Evolutionary conservation across 1,140 invertebrate species (phyloP), one percentile per base, ranked within the genome.

Genomic region (Wasmannia auropunctata): DNA sequence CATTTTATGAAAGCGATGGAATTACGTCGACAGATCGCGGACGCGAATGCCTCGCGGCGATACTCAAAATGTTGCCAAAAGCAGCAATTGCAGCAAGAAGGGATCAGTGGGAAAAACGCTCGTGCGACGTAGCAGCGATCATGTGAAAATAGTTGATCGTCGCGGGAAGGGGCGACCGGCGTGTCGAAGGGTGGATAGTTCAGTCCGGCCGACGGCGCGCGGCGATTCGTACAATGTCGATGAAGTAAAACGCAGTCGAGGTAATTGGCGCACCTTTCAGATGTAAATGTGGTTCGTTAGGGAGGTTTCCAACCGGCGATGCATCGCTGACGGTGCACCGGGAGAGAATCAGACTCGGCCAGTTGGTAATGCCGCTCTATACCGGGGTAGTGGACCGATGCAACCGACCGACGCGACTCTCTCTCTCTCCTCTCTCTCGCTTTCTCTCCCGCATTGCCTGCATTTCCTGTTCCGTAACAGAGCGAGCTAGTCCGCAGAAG

Each of bases 201-300:
- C 16, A 58, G 70, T 56, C 60, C 51, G 37, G 22, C 40, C 37
- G 62, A 28, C 56, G 56, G 56, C 46, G 54, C 58, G 87, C 62
- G 87, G 16, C 69, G 84, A 85, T 79, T 88, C 70, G 87, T 84
- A 79, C 90, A 88, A 85, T 85, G 88, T 70, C 90, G 91, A 88
- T 92, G 90, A 92, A 92, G 92, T 93, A 92, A 93, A 93, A 93
- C 88, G 91, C 86, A 87, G 60, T 88, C 86, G 54, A 58, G 87
- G 92, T 93, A 93, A 93, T 93, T 93, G 93, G 91, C 88, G 86
- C 86, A 91, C 92, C 93, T 93, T 93, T 93, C 93, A 93, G 90
- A 93, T 93, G 93, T 93, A 93, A 93, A 93, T 93, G 92, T 88
- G 93, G 92, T 93, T 93, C 92, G 92, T 93, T 93, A 93, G 92